Evolutionary conservation across 2,113 vertebrate genomes (phyloP).

Genomic region (Apodemus sylvaticus): DNA sequence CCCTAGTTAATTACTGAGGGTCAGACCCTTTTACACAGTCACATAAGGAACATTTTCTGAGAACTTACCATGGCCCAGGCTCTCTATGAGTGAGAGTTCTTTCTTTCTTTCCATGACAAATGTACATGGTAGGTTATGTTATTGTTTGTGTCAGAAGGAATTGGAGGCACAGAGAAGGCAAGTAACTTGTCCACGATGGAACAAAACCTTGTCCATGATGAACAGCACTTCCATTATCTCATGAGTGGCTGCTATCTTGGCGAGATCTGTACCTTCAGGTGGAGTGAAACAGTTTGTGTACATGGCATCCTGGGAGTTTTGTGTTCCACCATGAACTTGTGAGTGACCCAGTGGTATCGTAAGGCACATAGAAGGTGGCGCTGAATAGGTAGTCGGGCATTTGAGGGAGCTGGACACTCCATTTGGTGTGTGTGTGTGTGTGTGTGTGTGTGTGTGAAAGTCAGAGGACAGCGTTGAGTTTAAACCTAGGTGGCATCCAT

Average conservation of each 20-base stretch:
- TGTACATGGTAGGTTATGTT: too few relatives aligned
- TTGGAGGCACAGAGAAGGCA: background rate
- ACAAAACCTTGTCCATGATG: fast-evolving
- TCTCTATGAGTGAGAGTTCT: background rate
- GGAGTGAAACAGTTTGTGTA: background rate
- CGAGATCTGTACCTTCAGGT: background rate
- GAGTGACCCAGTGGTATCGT: fast-evolving
- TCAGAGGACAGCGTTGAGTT: background rate
- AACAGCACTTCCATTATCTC: fast-evolving
- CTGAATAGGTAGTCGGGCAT: background rate
- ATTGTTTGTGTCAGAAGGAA: background rate
- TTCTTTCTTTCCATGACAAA: background rate
- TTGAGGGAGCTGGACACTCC: too few relatives aligned
- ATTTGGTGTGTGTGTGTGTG: background rate
- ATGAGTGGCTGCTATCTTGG: background rate
- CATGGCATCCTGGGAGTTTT: background rate
- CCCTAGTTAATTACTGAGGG: conserved; percentile 58
- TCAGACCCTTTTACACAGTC: background rate
- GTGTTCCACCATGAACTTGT: fast-evolving
- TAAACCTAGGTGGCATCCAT: background rate
- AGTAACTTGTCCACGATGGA: background rate
- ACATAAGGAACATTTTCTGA: background rate
- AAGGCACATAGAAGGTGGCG: fast-evolving
- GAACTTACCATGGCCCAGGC: background rate
- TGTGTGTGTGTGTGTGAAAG: background rate